Conservation (phyloP, 2,113 vertebrate genomes). For the Cottus gobio region DNA sequence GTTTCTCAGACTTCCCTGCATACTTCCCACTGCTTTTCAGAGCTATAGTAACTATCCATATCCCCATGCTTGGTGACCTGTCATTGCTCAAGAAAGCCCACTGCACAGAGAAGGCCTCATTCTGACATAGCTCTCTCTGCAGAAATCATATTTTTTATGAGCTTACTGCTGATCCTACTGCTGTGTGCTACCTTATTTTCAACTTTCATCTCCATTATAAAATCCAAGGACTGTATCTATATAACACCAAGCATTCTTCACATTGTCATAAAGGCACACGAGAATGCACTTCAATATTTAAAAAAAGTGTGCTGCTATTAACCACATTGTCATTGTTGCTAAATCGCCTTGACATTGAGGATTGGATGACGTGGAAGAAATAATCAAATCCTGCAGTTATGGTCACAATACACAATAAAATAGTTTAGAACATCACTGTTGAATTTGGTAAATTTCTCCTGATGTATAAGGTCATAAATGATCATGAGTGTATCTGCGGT, state of each 20-base stretch:
- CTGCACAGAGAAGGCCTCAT: constrained; percentile 24
- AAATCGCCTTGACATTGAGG: not conserved
- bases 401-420: constrained; percentile 45
- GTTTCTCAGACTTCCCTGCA: constrained; percentile 28
- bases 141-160: constrained; percentile 36
- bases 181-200: constrained; percentile 18
- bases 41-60: constrained; percentile 42
- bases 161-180: constrained; percentile 2
- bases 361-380: not conserved
- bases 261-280: constrained; percentile 3
- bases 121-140: constrained; percentile 43
- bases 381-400: constrained; percentile 26
- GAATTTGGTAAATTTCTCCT: constrained; percentile 55
- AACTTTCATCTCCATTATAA: constrained; percentile 20
- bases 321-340: not conserved
- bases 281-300: not conserved
- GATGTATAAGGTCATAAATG: constrained; percentile 46
- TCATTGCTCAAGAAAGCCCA: constrained; percentile 46
- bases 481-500: constrained; percentile 44
- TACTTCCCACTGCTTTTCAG: constrained; percentile 37
- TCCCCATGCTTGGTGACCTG: constrained; percentile 52
- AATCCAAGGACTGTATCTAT: constrained; percentile 14
- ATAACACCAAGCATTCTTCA: not conserved
- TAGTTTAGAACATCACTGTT: constrained; percentile 65
- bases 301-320: not conserved